A percentile compares a stretch with the other conserved stretches of the same genome.
Evolutionary conservation across 2,113 vertebrate genomes (phyloP).

Genomic region (Bos taurus): DNA sequence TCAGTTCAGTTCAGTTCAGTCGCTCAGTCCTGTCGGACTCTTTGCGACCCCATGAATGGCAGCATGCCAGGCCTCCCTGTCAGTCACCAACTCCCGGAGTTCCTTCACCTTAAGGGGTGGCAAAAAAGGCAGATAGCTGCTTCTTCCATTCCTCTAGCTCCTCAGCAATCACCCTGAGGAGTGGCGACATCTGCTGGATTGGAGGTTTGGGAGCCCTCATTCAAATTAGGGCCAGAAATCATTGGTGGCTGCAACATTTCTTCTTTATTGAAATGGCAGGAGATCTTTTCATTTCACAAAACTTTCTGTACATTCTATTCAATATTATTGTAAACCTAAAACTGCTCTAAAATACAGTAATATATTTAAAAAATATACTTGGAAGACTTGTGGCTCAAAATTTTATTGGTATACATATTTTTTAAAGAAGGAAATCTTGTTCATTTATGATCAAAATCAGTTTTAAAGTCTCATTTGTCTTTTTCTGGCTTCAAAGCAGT

Average conservation of each 20-base stretch:
- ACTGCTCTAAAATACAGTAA: background rate
- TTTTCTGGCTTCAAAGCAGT: background rate
- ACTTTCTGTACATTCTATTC: background rate
- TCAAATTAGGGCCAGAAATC: background rate
- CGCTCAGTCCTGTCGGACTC: too few relatives aligned
- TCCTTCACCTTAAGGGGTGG: background rate
- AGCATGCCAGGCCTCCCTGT: too few relatives aligned
- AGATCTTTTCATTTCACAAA: background rate
- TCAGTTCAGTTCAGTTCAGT: too few relatives aligned
- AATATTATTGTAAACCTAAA: background rate
- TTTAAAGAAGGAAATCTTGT: background rate
- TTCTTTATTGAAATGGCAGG: background rate
- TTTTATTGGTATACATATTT: background rate
- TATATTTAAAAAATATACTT: background rate
- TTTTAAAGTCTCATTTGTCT: background rate
- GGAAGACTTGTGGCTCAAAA: background rate
- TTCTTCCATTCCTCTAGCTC: background rate
- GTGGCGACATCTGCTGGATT: background rate
- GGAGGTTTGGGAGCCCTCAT: background rate
- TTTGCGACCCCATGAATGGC: too few relatives aligned
- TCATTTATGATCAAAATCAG: background rate
- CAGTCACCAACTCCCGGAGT: too few relatives aligned
- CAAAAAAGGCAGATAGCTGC: background rate
- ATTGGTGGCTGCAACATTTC: background rate
- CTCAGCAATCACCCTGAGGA: background rate